Percentiles rank a stretch among this genome's conserved stretches.
These are phyloP conservation scores for Rhorus exstirpatorius DNA, from an alignment of 2,888 invertebrate genomes.

Conservation along the genomic window DNA sequence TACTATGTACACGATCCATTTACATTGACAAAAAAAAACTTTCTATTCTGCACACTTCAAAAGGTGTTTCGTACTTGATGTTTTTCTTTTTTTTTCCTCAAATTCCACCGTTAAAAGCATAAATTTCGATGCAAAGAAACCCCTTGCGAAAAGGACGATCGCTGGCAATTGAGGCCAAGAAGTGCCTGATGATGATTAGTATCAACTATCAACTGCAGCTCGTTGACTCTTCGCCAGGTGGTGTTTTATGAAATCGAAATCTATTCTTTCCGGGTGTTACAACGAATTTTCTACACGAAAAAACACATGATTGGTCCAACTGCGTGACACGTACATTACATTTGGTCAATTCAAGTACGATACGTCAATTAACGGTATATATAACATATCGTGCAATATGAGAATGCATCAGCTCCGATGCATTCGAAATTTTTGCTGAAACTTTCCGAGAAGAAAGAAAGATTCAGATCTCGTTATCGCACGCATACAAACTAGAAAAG, in stretches of 20 bases:
- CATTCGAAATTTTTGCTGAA: neutral
- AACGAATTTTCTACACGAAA: too few species aligned
- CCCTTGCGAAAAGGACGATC: too few species aligned
- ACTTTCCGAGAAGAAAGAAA: conserved; percentile 7
- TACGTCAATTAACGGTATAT: too few species aligned
- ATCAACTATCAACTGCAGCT: neutral
- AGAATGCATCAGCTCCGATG: conserved; percentile 12
- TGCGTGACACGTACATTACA: too few species aligned
- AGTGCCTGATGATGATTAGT: neutral
- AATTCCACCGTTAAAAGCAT: conserved; percentile 1
- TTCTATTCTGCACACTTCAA: too few species aligned
- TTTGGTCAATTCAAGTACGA: too few species aligned
- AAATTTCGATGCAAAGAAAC: too few species aligned
- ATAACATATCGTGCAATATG: neutral
- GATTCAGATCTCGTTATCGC: conserved; percentile 11
- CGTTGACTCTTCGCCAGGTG: conserved; percentile 6
- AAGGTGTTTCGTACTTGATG: too few species aligned
- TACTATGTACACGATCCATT: conserved; percentile 14
- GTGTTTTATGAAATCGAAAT: neutral
- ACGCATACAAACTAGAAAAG: neutral
- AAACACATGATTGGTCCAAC: too few species aligned
- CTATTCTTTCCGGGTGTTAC: too few species aligned
- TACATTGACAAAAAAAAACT: neutral
- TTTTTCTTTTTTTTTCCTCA: too few species aligned
- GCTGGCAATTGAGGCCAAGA: too few species aligned